A percentile compares a stretch with the other conserved stretches of the same genome.
Conservation (phyloP, 2,113 vertebrate genomes). For the Boleophthalmus pectinirostris region DNA sequence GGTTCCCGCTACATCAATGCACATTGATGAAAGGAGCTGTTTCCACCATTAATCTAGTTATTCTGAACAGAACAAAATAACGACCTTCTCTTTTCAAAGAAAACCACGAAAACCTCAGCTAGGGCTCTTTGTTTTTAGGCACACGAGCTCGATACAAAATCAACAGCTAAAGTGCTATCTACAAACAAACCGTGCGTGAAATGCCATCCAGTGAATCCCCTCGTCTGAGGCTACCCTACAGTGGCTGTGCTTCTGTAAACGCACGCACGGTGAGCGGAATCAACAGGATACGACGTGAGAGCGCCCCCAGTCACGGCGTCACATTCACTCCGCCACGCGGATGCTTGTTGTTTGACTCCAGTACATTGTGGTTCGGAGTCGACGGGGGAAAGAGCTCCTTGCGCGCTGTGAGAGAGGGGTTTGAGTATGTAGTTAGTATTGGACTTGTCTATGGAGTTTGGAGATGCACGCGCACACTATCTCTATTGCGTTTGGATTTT, state of each 20-base stretch:
- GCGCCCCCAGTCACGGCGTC: slow-evolving; percentile 29
- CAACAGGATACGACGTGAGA: slow-evolving; percentile 69
- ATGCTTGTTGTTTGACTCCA: slow-evolving; percentile 11
- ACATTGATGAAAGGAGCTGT: slow-evolving; percentile 75
- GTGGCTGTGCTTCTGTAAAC: slow-evolving; percentile 40
- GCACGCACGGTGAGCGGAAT: slow-evolving; percentile 39
- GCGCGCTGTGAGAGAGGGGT: neutral
- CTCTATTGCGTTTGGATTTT: slow-evolving; percentile 38
- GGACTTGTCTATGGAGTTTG: slow-evolving; percentile 22
- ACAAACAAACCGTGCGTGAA: slow-evolving; percentile 30
- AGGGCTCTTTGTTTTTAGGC: slow-evolving; percentile 34
- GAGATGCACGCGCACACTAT: slow-evolving; percentile 38
- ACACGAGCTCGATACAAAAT: neutral
- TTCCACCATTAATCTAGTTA: slow-evolving; percentile 69
- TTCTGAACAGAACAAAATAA: slow-evolving; percentile 61
- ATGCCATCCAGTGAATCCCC: slow-evolving; percentile 40
- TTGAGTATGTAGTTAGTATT: too few relatives aligned
- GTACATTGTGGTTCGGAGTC: neutral
- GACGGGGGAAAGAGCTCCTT: slow-evolving; percentile 22
- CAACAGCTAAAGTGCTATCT: slow-evolving; percentile 20
- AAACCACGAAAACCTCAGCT: slow-evolving; percentile 55
- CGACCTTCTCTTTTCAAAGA: slow-evolving; percentile 68
- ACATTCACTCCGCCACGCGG: slow-evolving; percentile 29
- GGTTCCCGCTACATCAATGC: slow-evolving; percentile 79
- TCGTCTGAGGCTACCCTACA: slow-evolving; percentile 28